Conservation (phyloP, 2,888 invertebrate genomes). For the Mesopsocus fuscifrons region DNA sequence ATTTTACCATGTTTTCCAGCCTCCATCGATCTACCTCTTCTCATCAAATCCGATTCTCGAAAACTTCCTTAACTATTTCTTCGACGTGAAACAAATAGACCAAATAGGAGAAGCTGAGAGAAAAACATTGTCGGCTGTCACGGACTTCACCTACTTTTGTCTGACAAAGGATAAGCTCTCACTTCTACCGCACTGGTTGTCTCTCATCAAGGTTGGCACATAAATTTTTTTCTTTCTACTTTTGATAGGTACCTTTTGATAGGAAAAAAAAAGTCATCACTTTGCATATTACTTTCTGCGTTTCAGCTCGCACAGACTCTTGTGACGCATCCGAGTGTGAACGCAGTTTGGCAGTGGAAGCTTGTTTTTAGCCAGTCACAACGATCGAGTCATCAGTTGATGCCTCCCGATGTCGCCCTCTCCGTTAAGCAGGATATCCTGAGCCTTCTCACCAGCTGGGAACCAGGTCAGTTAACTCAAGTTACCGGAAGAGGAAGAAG, state of each 20-base stretch:
- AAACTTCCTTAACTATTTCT: constrained; percentile 48
- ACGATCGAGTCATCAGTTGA: constrained; percentile 28
- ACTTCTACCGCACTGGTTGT: constrained; percentile 51
- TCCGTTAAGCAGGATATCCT: constrained; percentile 38
- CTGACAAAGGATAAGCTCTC: constrained; percentile 61
- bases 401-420: constrained; percentile 39
- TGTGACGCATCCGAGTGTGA: constrained; percentile 30
- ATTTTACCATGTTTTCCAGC: constrained; percentile 17
- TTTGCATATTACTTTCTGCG: background rate
- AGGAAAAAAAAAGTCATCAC: constrained; percentile 6
- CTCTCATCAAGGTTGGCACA: constrained; percentile 40
- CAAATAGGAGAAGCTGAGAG: constrained; percentile 14
- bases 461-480: constrained; percentile 23
- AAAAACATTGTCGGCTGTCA: constrained; percentile 37
- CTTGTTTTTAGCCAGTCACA: constrained; percentile 37
- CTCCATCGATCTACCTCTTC: constrained; percentile 51
- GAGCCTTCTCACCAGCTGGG: constrained; percentile 34
- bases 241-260: background rate
- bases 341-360: constrained; percentile 59
- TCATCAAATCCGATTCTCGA: constrained; percentile 50
- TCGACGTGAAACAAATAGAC: constrained; percentile 22
- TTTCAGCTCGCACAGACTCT: constrained; percentile 35
- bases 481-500: background rate
- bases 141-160: constrained; percentile 57
- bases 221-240: too few species aligned